Conservation (phyloP, 2,888 invertebrate species). For the Rhogogaster chlorosoma region DNA sequence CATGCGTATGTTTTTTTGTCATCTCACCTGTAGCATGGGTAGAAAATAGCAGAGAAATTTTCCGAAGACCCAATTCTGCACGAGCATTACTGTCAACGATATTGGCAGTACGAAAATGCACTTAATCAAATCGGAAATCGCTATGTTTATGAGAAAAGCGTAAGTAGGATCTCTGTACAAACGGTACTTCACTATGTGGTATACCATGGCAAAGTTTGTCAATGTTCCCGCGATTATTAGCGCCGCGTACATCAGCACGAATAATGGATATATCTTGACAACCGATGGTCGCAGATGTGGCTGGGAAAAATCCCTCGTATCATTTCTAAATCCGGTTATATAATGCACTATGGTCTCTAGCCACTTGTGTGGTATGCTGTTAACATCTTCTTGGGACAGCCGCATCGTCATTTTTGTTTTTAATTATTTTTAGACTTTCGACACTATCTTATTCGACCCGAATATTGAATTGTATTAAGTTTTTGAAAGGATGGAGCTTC, state of each 20-base stretch:
- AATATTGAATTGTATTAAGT: background rate
- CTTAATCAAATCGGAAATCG: slow-evolving; percentile 84
- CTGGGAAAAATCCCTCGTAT: slow-evolving; percentile 80
- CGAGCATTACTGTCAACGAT: slow-evolving; percentile 83
- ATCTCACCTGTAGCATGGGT: slow-evolving; percentile 86
- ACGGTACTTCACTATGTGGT: slow-evolving; percentile 79
- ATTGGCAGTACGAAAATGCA: slow-evolving; percentile 85
- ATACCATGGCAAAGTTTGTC: slow-evolving; percentile 82
- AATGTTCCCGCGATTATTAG: slow-evolving; percentile 81
- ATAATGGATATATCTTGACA: slow-evolving; percentile 81
- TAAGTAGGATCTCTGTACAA: slow-evolving; percentile 84
- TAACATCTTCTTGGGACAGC: slow-evolving; percentile 41
- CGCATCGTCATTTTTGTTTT: slow-evolving; percentile 35
- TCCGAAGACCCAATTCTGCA: slow-evolving; percentile 88
- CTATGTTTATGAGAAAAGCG: slow-evolving; percentile 84
- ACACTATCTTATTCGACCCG: background rate
- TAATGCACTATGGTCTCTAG: slow-evolving; percentile 72
- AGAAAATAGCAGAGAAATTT: slow-evolving; percentile 86
- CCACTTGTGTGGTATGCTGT: slow-evolving; percentile 61
- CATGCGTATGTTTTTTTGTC: background rate
- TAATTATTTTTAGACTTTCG: background rate
- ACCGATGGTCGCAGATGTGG: slow-evolving; percentile 82
- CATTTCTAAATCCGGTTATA: slow-evolving; percentile 74
- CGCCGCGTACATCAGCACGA: slow-evolving; percentile 82
- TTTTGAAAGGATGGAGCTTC: background rate